Base-by-base conservation (phyloP, 2,888 invertebrate genomes). In the Celastrina argiolus region DNA sequence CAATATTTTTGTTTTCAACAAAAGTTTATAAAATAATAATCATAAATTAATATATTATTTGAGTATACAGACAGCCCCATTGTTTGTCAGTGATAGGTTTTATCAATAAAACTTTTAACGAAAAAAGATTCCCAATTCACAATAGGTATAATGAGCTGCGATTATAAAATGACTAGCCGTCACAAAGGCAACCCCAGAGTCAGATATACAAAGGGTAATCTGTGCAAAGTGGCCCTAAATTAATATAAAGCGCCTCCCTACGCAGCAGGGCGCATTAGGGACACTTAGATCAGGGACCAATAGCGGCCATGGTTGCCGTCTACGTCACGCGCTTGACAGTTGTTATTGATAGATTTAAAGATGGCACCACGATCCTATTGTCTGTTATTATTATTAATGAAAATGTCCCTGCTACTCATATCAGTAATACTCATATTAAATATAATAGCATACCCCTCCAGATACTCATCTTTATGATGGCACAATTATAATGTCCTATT, bases 131-230 rank as follows among this genome's bases (percentile, higher is more conserved):
- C 66, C 41, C 41, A 64, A 66, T 70, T 69, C 16, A 73, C 71
- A 74, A 74, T 65, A 67, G 67, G 70, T 77, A 82, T 81, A 81
- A 84, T 82, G 76, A 81, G 73, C 78, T 71, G 74, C 81, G 78
- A 84, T 87, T 82, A 81, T 83, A 83, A 86, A 86, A 81, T 84
- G 84, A 83, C 83, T 82, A 81, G 72, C 73, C 89, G 82, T 86
- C 82, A 85, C 80, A 81, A 87, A 87, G 83, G 84, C 84, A 85
- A 85, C 84, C 87, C 81, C 80, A 77, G 78, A 87, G 83, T 86
- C 91, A 92, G 81, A 76, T 76, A 80, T 77, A 88, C 89, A 92
- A 91, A 82, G 83, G 86, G 84, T 87, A 88, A 92, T 92, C 89
- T 87, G 83, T 83, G 83, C 85, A 86, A 92, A 85, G 83, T 85